phyloP scores from a whole-genome alignment of 2,888 invertebrate genomes.

The Eudemis profundana region DNA sequence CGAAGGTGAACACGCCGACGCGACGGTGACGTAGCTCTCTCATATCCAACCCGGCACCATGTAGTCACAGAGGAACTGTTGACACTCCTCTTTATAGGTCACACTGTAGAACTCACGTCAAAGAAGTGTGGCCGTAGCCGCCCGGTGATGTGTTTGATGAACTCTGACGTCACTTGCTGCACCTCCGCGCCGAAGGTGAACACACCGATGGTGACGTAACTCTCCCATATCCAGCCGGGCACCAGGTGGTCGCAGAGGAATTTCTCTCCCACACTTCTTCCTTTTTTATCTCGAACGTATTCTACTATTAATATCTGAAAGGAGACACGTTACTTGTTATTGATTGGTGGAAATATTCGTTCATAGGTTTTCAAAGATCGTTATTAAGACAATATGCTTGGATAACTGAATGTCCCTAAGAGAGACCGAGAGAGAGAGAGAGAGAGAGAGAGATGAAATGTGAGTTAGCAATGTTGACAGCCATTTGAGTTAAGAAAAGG shows the following conservation, averaged over 20 bases:
- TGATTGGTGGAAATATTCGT: too few species aligned
- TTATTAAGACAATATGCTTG: too few species aligned
- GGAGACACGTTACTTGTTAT: background rate
- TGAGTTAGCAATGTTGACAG: too few species aligned
- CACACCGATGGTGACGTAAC: constrained; percentile 87
- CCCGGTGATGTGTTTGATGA: constrained; percentile 93
- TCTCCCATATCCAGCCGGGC: constrained; percentile 87
- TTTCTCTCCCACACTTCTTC: constrained; percentile 70
- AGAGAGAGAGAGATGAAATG: too few species aligned
- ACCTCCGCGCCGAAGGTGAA: constrained; percentile 91
- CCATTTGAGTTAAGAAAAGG: too few species aligned
- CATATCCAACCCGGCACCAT: constrained; percentile 87
- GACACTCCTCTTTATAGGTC: too few species aligned
- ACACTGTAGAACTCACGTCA: constrained; percentile 68
- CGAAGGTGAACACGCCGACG: constrained; percentile 91
- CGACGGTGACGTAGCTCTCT: constrained; percentile 87
- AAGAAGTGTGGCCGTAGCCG: constrained; percentile 94
- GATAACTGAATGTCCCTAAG: too few species aligned
- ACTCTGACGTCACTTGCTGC: constrained; percentile 90
- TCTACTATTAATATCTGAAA: constrained; percentile 69
- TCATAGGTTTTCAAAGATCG: too few species aligned
- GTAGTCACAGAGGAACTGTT: too few species aligned
- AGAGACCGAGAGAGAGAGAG: too few species aligned
- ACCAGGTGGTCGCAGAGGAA: constrained; percentile 76
- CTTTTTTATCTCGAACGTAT: constrained; percentile 62